Evolutionary conservation across 2,113 vertebrate genomes (phyloP).

Genomic region (Sceloporus tristichus): DNA sequence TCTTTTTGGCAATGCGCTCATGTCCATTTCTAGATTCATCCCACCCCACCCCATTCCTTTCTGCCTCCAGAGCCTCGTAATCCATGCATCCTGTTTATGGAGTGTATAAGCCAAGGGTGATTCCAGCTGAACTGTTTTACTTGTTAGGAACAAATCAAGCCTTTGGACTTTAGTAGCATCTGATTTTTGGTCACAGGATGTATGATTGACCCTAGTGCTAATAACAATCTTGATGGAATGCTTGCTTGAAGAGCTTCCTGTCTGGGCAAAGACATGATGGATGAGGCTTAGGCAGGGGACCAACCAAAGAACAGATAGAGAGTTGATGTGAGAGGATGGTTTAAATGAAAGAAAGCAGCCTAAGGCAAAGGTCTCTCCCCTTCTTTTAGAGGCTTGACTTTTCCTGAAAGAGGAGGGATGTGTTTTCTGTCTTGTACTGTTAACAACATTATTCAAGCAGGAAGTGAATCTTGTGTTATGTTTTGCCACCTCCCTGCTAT

Average conservation of each 20-base stretch:
- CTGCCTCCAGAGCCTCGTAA: conserved; percentile 40
- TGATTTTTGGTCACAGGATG: conserved; percentile 50
- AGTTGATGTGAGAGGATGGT: neutral
- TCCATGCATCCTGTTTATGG: conserved; percentile 50
- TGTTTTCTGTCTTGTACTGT: conserved; percentile 34
- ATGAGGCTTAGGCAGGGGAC: neutral
- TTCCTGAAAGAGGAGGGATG: conserved; percentile 54
- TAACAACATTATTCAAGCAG: conserved; percentile 42
- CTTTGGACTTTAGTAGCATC: conserved; percentile 39
- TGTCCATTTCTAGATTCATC: conserved; percentile 24
- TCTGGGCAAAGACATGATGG: conserved; percentile 30
- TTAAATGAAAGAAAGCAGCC: conserved; percentile 38
- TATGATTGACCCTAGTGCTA: conserved; percentile 19
- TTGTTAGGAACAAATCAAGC: conserved; percentile 40
- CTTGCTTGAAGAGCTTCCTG: conserved; percentile 32
- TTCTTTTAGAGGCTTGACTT: neutral
- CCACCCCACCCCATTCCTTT: neutral
- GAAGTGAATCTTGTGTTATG: conserved; percentile 57
- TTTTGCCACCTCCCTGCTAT: conserved; percentile 42
- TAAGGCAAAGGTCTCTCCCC: conserved; percentile 9
- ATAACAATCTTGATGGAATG: neutral
- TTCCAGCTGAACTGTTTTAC: conserved; percentile 16
- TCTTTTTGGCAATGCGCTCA: neutral
- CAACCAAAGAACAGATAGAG: neutral
- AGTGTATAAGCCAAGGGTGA: conserved; percentile 11